These are phyloP conservation scores for Brachyptera risi DNA, from an alignment of 2,888 invertebrate species.

Conservation along the genomic window DNA sequence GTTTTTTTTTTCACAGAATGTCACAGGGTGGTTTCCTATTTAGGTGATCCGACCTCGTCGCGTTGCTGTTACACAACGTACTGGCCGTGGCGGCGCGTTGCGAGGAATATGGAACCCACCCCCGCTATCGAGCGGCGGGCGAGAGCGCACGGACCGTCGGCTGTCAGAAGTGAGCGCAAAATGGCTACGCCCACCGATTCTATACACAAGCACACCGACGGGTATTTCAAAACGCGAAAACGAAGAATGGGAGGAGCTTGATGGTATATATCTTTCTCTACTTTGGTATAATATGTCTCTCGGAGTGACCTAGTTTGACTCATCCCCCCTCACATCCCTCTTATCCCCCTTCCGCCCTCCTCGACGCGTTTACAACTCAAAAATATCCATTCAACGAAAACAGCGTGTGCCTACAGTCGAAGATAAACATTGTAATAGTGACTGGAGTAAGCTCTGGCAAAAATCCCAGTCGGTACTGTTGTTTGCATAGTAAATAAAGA, in stretches of 20 bases:
- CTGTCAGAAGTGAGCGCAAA: background rate
- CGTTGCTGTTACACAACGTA: background rate
- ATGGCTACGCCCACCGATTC: constrained; percentile 5
- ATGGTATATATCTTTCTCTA: background rate
- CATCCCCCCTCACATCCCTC: background rate
- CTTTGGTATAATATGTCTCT: too few relatives aligned
- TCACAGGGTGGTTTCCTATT: background rate
- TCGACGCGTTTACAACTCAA: too few relatives aligned
- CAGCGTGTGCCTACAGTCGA: background rate
- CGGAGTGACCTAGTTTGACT: constrained; percentile 1
- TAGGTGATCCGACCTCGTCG: background rate
- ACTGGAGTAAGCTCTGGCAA: too few relatives aligned
- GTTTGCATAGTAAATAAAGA: too few relatives aligned
- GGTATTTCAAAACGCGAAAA: background rate
- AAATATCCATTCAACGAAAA: background rate
- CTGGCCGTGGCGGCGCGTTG: background rate
- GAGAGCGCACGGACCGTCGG: background rate
- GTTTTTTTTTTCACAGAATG: background rate
- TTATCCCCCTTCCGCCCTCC: background rate
- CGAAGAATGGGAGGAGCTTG: constrained; percentile 1
- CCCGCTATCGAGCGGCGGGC: background rate
- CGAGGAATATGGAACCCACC: background rate
- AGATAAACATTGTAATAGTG: background rate
- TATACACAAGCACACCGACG: background rate
- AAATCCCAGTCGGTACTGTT: too few relatives aligned